Base-by-base conservation (phyloP, 2,888 invertebrate species). In the Drosophila robusta region DNA sequence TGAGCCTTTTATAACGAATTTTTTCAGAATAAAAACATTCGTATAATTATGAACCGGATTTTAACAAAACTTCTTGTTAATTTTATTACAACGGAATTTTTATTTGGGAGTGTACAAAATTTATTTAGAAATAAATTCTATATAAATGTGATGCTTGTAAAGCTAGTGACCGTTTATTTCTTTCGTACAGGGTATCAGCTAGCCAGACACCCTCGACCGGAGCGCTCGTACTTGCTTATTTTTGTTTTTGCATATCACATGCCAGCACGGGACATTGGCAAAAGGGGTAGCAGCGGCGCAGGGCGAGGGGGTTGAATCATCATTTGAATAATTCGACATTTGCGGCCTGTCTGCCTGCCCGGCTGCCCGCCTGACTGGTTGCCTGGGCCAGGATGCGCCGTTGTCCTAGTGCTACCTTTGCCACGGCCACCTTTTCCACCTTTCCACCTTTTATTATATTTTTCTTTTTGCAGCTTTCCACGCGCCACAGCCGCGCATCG, bases 271-370 rank as follows among this genome's bases (percentile, higher is more conserved):
- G 47, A 14, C 44, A 54, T 34, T 34, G 54, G 34, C 46, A 61
- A 57, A 67, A 58, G 51, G 66, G 83, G 78, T 52, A 65, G 64
- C 67, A 26, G 60, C 47, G 60, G 41, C n/a, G 54, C 51, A 32
- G 32, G 54, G 78, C 49, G 64, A 66, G 82, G 88, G 88, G 83
- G 83, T 88, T 84, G 83, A 88, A 84, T 84, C 83, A 84, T 84
- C 83, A 84, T 84, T 84, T 84, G 83, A 84, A 84, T 84, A 84
- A 84, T 88, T 84, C 83, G 83, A 84, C 89, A 84, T 84, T 84
- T 84, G 83, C 87, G 83, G 83, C 65, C 86, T 72, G 69, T 41
- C 86, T 72, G 77, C 44, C 55, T 73, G 54, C 18, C 50, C 57
- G 26, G 16, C 57, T 56, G 42, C 18, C 39, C 29, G 52, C 22